Base-by-base conservation (phyloP, 1,140 invertebrate species). In the Nasonia longicornis region DNA sequence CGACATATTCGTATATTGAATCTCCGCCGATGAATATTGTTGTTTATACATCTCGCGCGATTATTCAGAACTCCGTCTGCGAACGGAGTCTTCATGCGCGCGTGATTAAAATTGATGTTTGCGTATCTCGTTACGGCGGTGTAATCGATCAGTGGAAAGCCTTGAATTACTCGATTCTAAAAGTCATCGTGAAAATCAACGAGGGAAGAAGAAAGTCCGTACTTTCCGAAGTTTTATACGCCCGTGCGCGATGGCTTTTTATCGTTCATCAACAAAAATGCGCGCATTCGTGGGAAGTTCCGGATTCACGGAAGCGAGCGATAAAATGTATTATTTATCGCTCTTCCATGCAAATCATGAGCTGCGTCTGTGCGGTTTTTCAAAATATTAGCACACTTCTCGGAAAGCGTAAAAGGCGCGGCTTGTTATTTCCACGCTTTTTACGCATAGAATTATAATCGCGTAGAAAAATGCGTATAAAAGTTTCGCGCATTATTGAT, bases 401-500 rank as follows among this genome's bases (percentile, higher is more conserved):
- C 12, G 20, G 79, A 80, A 80, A 48, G 63, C 22, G 38, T 69
- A 20, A 67, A 45, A 67, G 75, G 78, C 45, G 22, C n/a, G n/a
- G 64, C 31, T 58, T n/a, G 20, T 58, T 83, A 79, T 77, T 73
- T 22, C 66, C 78, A 22, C 48, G 12, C 11, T n/a, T 75, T 77
- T 75, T 77, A 71, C 73, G 45, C 26, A 26, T 26, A 26, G 26
- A 26, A 26, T 26, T 26, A 26, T 26, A 26, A 26, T 26, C 26
- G 26, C 26, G 26, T 58, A n/a, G 52, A 58, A 58, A 58, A 58
- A 58, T 58, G 52, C 52, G 20, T 58, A 58, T 35, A 35, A 52
- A 52, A 58, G 20, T 58, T 58, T 58, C 52, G n/a, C 52, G 52
- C 52, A 58, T 58, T 58, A 16, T 58, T 58, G 52, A n/a, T 58